Conservation (phyloP, 1,140 invertebrate genomes). For the Wiebesia pumilae region DNA sequence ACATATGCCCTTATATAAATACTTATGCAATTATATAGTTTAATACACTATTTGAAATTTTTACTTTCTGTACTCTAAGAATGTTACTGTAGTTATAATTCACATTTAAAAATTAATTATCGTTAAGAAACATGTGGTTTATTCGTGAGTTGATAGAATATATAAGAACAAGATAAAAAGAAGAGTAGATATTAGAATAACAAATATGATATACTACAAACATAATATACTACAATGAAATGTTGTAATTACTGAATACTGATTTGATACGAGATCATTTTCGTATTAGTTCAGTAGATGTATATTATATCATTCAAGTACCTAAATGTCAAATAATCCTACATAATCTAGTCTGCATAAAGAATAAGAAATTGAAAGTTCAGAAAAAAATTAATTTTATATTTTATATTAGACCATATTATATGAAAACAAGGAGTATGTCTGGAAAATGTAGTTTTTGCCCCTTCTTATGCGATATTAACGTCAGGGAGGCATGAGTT, state of each 20-base stretch:
- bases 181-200: not conserved
- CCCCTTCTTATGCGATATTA: not conserved
- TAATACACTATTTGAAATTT: not conserved
- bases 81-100: not conserved
- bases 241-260: not conserved
- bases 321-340: not conserved
- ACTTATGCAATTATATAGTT: not conserved
- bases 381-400: no score
- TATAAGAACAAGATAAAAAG: not conserved
- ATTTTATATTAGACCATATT: no score
- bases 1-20: not conserved
- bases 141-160: not conserved
- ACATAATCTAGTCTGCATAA: not conserved
- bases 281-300: not conserved
- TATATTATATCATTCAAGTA: not conserved
- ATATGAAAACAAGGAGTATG: no score
- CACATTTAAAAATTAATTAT: not conserved
- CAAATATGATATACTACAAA: no score
- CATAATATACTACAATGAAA: no score
- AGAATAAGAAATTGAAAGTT: not conserved
- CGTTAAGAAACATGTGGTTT: not conserved
- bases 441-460: conserved; percentile 10
- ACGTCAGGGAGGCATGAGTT: no score
- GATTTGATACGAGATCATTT: not conserved
- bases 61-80: not conserved